Conservation (phyloP, 2,797 vertebrate species). For the Ctenochaetus hawaiiensis region DNA sequence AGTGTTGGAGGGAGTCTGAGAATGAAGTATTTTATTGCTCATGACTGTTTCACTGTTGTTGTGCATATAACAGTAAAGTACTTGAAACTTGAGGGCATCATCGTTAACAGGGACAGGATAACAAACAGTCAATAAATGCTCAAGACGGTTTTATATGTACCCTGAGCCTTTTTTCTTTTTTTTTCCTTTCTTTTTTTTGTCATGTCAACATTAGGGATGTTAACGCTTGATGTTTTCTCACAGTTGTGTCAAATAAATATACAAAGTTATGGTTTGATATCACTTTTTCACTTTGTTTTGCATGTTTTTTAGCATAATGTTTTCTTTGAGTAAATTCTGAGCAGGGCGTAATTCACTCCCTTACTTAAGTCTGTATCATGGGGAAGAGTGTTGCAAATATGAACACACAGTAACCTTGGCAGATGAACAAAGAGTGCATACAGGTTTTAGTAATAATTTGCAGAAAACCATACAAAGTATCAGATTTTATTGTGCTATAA, state of each 20-base stretch:
- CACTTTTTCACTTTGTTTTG: background rate
- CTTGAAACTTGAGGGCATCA: too few relatives aligned
- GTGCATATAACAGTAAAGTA: background rate
- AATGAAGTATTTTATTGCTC: background rate
- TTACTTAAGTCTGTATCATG: background rate
- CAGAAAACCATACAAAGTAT: conserved; percentile 16
- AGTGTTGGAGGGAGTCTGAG: background rate
- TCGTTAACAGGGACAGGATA: conserved; percentile 6
- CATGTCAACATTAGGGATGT: conserved; percentile 33
- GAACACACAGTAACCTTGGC: conserved; percentile 54
- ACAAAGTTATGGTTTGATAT: conserved; percentile 18
- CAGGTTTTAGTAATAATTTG: conserved; percentile 48
- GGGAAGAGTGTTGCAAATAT: conserved; percentile 54
- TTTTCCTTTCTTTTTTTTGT: background rate
- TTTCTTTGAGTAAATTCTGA: conserved; percentile 4
- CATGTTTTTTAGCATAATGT: background rate
- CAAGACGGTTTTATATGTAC: conserved; percentile 28
- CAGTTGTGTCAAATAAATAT: conserved; percentile 17
- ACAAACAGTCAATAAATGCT: conserved; percentile 31
- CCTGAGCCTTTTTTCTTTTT: background rate
- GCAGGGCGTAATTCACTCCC: conserved; percentile 28
- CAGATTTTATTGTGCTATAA: conserved; percentile 52
- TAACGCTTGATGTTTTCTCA: conserved; percentile 39
- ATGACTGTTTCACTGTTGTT: background rate
- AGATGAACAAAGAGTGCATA: conserved; percentile 43